These are phyloP conservation scores for Bos taurus DNA, from an alignment of 2,113 vertebrate species.

Conservation along the genomic window DNA sequence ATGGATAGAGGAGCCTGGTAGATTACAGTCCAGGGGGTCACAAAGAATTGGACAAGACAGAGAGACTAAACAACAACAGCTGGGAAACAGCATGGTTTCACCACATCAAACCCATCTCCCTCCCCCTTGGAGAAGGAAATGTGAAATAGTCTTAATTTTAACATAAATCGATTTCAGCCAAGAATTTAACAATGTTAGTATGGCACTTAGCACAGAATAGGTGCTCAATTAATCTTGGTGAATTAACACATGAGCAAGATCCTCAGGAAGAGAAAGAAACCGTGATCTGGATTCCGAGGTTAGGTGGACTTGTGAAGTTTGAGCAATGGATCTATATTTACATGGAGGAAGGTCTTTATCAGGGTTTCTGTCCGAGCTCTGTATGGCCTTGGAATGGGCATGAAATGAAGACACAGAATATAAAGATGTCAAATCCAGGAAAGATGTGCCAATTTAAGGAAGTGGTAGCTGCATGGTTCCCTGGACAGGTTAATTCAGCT, in stretches of 20 bases:
- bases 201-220: neutral
- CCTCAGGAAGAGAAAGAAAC: neutral
- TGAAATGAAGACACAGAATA: neutral
- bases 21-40: neutral
- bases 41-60: rapidly evolving
- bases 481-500: neutral
- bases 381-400: neutral
- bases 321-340: neutral
- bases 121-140: neutral
- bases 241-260: neutral
- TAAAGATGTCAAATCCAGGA: neutral
- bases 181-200: neutral
- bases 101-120: neutral
- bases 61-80: neutral
- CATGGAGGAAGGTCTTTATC: neutral
- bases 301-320: neutral
- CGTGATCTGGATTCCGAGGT: neutral
- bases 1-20: neutral
- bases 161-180: neutral
- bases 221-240: neutral
- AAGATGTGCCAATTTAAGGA: neutral
- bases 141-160: neutral
- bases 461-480: neutral
- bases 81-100: neutral
- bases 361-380: neutral